These are phyloP conservation scores for Clarias pachynema DNA, from an alignment of 2,797 vertebrate species.

Conservation along the genomic window DNA sequence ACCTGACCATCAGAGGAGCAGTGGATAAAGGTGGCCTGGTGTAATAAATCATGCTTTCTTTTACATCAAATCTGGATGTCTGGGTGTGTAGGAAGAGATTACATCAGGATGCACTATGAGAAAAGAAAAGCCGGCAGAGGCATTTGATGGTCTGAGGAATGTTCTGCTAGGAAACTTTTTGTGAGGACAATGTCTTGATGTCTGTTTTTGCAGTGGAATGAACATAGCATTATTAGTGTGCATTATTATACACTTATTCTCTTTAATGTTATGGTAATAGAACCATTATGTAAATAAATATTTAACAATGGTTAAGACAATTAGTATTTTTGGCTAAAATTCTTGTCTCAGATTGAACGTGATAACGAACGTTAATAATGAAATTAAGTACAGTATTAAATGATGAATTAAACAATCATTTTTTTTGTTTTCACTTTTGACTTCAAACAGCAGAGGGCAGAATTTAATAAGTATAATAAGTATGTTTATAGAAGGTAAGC, in stretches of 20 bases:
- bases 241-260: not conserved
- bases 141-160: no score
- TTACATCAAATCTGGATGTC: no score
- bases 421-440: not conserved
- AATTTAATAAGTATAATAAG: not conserved
- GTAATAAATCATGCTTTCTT: no score
- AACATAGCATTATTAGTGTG: no score
- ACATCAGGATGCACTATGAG: no score
- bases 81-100: no score
- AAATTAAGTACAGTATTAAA: not conserved
- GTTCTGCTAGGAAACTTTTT: no score
- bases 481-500: not conserved
- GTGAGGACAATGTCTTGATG: no score
- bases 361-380: not conserved
- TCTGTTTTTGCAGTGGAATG: no score
- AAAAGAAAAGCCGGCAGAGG: no score
- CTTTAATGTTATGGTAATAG: not conserved
- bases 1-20: no score
- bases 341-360: not conserved
- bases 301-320: not conserved
- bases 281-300: not conserved
- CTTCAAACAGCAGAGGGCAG: constrained; percentile 38
- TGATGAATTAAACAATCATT: not conserved
- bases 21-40: no score
- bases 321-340: not conserved